phyloP scores from a whole-genome alignment of 1,140 invertebrate species.

The Cardiocondyla obscurior region DNA sequence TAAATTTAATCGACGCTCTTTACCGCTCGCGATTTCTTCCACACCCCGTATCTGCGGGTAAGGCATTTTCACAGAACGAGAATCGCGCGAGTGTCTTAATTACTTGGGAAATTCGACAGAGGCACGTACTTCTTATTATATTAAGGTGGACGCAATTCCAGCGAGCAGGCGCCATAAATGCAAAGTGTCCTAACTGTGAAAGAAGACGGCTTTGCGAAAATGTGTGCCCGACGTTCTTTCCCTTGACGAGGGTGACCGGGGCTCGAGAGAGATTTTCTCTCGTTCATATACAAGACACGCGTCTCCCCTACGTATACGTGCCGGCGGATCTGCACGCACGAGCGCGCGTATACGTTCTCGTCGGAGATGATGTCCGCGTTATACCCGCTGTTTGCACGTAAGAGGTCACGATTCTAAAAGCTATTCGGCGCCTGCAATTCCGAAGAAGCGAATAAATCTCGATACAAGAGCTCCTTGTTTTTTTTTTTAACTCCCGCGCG shows the following conservation, averaged over 20 bases:
- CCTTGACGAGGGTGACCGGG: background rate
- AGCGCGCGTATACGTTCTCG: background rate
- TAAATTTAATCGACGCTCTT: background rate
- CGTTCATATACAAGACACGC: slow-evolving; percentile 64
- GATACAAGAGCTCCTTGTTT: background rate
- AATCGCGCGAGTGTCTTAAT: slow-evolving; percentile 43
- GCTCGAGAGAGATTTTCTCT: background rate
- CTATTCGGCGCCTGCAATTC: background rate
- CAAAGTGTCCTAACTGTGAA: slow-evolving; percentile 68
- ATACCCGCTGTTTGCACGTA: slow-evolving; percentile 12
- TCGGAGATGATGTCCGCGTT: slow-evolving; percentile 1
- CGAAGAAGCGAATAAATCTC: background rate
- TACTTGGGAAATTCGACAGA: slow-evolving; percentile 15
- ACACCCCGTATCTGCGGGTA: background rate
- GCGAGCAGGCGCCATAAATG: slow-evolving; percentile 61
- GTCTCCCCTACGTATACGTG: slow-evolving; percentile 24
- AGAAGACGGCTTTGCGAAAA: slow-evolving; percentile 56
- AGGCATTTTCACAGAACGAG: background rate
- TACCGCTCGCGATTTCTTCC: background rate
- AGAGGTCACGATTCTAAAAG: slow-evolving; percentile 52
- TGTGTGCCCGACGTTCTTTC: slow-evolving; percentile 19
- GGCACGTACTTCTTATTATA: slow-evolving; percentile 57
- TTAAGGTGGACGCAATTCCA: background rate
- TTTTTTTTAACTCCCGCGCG: background rate
- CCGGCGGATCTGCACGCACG: slow-evolving; percentile 10